Evolutionary conservation across 2,888 invertebrate species (phyloP), one percentile per base, ranked within the genome.

Genomic region (Catocala sponsa): DNA sequence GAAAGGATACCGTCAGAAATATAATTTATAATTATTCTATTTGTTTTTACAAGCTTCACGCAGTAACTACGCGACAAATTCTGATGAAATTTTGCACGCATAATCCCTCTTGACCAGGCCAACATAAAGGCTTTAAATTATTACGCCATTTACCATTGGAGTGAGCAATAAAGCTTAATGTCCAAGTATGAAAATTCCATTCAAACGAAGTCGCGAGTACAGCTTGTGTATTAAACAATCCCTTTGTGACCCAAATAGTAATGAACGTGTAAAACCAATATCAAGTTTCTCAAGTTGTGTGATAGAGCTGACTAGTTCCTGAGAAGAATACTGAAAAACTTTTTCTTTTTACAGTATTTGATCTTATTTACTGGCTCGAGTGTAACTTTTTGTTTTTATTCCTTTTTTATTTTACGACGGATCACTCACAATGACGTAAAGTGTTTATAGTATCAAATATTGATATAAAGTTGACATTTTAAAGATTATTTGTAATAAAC

Each of bases 401-500:
- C 43, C 49, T 49, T 49, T 58, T 74, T 67, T 60, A 52, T 55
- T 67, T 63, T 70, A 58, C 55, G 46, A 49, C 38, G 53, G 41
- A 41, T 54, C 33, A 48, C 55, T 66, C 56, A 57, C 52, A 67
- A 55, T 33, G 47, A 35, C 46, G 43, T 33, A 49, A 72, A 62
- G 58, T 59, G 57, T 72, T 74, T 62, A 64, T 44, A 25, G 12
- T 11, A 13, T 6, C 41, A 49, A 49, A 60, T 58, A 63, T 59
- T 64, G 64, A 54, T 59, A 55, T 62, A 63, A 57, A 59, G 46
- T 47, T 48, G 43, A 43, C 13, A 41, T 56, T 63, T 32, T 38
- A 55, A 58, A 41, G 12, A 25, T 25, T 52, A 50, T 15, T 52
- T 42, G 42, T 12, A 15, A 48, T 44, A 53, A 48, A 49, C 52